These are phyloP conservation scores for Heloderma charlesbogerti DNA, from an alignment of 2,113 vertebrate species.

Conservation along the genomic window DNA sequence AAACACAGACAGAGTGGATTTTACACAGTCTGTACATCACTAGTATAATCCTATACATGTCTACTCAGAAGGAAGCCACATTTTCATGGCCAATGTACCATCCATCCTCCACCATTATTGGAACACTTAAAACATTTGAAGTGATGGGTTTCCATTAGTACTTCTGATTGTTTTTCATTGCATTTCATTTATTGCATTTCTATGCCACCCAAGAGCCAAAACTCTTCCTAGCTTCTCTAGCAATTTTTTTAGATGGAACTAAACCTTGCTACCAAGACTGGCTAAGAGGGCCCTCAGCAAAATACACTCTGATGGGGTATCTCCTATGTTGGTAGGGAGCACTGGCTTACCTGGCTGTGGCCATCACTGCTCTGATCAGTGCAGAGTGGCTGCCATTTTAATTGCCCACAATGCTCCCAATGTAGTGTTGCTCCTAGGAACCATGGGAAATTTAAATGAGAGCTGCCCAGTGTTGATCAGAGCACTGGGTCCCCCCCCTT, in stretches of 20 bases:
- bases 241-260: not conserved
- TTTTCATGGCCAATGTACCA: not conserved
- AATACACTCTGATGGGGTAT: not conserved
- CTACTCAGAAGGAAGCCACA: too few relatives aligned
- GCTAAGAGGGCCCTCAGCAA: not conserved
- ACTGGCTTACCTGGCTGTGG: not conserved
- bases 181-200: too few relatives aligned
- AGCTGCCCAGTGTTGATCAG: not conserved
- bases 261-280: not conserved
- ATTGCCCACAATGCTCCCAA: not conserved
- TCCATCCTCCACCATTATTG: not conserved
- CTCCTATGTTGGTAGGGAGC: not conserved
- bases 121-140: not conserved
- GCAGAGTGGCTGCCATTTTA: not conserved
- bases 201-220: not conserved
- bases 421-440: not conserved
- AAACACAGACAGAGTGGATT: too few relatives aligned
- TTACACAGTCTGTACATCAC: too few relatives aligned
- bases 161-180: not conserved
- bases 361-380: not conserved
- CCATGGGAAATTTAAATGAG: not conserved
- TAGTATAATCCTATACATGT: too few relatives aligned
- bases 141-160: not conserved
- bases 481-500: too few relatives aligned
- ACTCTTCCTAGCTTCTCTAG: not conserved